phyloP scores from a whole-genome alignment of 1,140 invertebrate genomes.

The Teleopsis dalmanni region DNA sequence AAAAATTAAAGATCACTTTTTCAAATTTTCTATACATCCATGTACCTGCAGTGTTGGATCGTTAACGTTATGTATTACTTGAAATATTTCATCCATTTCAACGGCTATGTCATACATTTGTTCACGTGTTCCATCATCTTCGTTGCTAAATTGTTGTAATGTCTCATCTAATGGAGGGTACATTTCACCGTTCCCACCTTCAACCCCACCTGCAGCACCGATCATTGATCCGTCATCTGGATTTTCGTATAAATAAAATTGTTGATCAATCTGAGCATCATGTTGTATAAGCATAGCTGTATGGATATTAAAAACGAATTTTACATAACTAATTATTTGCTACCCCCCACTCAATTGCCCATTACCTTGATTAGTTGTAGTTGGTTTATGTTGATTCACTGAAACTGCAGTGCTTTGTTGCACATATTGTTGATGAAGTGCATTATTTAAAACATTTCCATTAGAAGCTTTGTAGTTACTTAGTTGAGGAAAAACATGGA shows the following conservation, averaged over 20 bases:
- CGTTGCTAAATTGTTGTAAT: conserved; percentile 7
- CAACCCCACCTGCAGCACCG: neutral
- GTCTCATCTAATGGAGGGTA: conserved; percentile 3
- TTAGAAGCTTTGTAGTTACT: conserved; percentile 29
- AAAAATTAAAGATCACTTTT: neutral
- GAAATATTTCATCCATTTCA: conserved; percentile 42
- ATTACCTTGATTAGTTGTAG: conserved; percentile 3
- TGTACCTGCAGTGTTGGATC: conserved; percentile 23
- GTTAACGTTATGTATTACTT: conserved; percentile 24
- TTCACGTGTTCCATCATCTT: conserved; percentile 18
- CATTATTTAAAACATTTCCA: conserved; percentile 21
- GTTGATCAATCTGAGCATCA: neutral
- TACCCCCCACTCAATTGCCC: conserved; percentile 7
- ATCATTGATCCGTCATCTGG: conserved; percentile 2
- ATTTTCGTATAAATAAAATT: conserved; percentile 10
- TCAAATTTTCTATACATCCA: neutral
- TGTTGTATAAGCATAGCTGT: neutral
- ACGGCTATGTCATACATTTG: conserved; percentile 29
- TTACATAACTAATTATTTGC: conserved; percentile 12
- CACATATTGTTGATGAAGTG: conserved; percentile 31
- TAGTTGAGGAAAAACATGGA: conserved; percentile 33
- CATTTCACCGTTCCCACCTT: neutral
- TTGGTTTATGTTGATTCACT: too few species aligned
- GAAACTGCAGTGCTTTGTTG: conserved; percentile 23
- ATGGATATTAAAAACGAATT: neutral